A percentile compares a stretch with the other conserved stretches of the same genome.
These are phyloP conservation scores for Scomber japonicus DNA, from an alignment of 2,113 vertebrate genomes.

Conservation along the genomic window DNA sequence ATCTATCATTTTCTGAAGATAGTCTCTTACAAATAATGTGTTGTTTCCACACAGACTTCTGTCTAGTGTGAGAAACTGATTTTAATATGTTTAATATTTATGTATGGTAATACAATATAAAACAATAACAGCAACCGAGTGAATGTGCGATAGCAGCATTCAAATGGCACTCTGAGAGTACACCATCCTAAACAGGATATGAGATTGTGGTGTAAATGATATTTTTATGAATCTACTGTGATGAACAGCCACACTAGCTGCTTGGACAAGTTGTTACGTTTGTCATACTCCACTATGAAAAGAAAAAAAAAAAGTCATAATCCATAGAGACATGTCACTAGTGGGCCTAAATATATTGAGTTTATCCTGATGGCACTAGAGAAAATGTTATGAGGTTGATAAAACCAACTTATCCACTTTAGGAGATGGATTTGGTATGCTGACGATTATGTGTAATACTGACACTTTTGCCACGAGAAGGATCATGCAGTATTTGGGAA, in stretches of 20 bases:
- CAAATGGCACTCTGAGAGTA: not conserved
- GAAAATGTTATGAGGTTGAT: too few relatives aligned
- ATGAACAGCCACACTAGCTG: not conserved
- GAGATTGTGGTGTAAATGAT: not conserved
- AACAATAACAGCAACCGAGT: not conserved
- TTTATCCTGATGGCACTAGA: too few relatives aligned
- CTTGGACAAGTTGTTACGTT: not conserved
- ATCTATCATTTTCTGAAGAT: conserved; percentile 19
- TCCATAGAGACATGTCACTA: too few relatives aligned
- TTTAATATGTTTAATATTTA: not conserved
- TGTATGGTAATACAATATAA: not conserved
- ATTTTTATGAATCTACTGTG: not conserved
- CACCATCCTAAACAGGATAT: not conserved
- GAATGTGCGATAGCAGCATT: not conserved
- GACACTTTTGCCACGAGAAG: too few relatives aligned
- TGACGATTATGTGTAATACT: too few relatives aligned
- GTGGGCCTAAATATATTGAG: too few relatives aligned
- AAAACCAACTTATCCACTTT: too few relatives aligned
- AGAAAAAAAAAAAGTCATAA: too few relatives aligned
- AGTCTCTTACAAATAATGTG: not conserved
- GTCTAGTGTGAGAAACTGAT: not conserved
- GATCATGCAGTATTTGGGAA: too few relatives aligned
- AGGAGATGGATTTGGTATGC: too few relatives aligned
- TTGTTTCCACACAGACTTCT: too few relatives aligned
- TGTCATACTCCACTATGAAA: too few relatives aligned